These are phyloP conservation scores for Psilopsiagon aymara DNA, from an alignment of 2,113 vertebrate genomes.

Conservation along the genomic window DNA sequence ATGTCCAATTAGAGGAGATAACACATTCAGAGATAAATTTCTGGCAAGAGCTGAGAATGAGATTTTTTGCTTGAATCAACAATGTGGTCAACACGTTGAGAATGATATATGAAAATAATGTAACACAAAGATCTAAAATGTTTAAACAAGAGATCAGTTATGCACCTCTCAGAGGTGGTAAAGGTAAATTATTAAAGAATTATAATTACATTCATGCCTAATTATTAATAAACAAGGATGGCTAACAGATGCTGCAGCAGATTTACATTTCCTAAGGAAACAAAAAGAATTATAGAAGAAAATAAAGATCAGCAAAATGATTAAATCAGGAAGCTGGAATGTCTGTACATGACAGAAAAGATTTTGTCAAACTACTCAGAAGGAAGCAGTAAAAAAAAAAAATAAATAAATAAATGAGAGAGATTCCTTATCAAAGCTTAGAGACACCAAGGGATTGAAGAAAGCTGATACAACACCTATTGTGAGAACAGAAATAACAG, in stretches of 20 bases:
- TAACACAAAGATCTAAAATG: constrained; percentile 49
- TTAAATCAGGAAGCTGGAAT: background rate
- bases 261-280: constrained; percentile 68
- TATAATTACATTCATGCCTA: constrained; percentile 59
- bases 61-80: constrained; percentile 69
- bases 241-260: constrained; percentile 61
- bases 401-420: background rate
- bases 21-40: constrained; percentile 54
- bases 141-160: constrained; percentile 64
- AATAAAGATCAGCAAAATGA: constrained; percentile 44
- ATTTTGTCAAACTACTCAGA: background rate
- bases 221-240: constrained; percentile 66
- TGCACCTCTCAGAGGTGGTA: constrained; percentile 51
- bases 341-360: constrained; percentile 1
- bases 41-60: constrained; percentile 40
- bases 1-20: constrained; percentile 70
- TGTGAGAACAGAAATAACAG: background rate
- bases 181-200: constrained; percentile 67
- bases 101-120: constrained; percentile 56
- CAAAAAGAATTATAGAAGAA: constrained; percentile 48
- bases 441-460: background rate
- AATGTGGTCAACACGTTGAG: constrained; percentile 38
- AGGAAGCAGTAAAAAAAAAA: background rate
- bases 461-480: background rate
- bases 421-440: background rate